These are phyloP conservation scores for Astreopora myriophthalma DNA, from an alignment of 64 coral and sea anemone species.

Conservation along the genomic window DNA sequence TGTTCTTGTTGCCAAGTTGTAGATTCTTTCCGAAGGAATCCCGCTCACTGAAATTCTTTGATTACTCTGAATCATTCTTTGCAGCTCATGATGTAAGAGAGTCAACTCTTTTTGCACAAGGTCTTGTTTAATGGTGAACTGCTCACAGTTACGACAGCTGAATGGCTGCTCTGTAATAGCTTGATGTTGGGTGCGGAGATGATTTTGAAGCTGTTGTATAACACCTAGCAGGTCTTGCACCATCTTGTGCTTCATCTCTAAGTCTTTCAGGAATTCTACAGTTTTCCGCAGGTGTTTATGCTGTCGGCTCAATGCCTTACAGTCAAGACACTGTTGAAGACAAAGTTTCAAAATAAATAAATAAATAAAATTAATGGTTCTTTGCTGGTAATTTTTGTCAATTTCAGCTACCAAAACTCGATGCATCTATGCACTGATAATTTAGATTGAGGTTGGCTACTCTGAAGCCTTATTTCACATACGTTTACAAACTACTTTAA, in stretches of 20 bases:
- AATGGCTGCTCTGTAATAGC: constrained; percentile 59
- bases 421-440: too few species aligned
- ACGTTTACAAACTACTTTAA: too few species aligned
- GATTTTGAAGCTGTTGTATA: constrained; percentile 51
- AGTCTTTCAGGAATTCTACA: constrained; percentile 73
- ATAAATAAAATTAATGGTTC: neutral
- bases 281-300: constrained; percentile 50
- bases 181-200: constrained; percentile 57
- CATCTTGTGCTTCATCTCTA: constrained; percentile 67
- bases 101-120: constrained; percentile 76
- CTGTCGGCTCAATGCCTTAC: constrained; percentile 16
- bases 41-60: constrained; percentile 65
- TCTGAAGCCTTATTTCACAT: too few species aligned
- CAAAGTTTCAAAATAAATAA: too few species aligned
- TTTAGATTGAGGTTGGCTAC: too few species aligned
- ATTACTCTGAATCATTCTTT: constrained; percentile 41
- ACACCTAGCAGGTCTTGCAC: constrained; percentile 60
- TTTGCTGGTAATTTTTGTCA: too few species aligned
- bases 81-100: constrained; percentile 69
- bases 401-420: too few species aligned
- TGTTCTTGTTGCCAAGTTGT: constrained; percentile 71
- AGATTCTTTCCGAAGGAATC: constrained; percentile 84
- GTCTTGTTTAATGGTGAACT: constrained; percentile 56
- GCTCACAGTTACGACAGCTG: constrained; percentile 66
- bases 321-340: constrained; percentile 39